Evolutionary conservation across 2,113 vertebrate species (phyloP).

Genomic region (Malaclemys terrapin): DNA sequence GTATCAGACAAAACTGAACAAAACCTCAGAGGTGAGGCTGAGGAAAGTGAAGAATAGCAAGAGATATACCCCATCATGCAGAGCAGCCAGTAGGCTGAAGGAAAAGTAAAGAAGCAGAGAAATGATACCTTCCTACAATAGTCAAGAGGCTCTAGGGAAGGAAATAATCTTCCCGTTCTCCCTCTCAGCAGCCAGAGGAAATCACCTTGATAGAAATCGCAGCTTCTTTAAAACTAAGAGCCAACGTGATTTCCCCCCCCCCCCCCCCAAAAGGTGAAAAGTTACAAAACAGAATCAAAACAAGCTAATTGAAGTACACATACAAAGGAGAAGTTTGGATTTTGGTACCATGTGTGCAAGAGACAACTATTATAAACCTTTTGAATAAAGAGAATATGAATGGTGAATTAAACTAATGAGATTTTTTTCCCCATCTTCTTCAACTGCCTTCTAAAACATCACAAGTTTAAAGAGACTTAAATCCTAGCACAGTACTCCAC

Average conservation of each 20-base stretch:
- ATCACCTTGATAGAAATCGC: not conserved
- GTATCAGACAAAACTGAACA: not conserved
- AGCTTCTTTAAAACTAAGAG: slow-evolving; percentile 3
- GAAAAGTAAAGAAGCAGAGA: not conserved
- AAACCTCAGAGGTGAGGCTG: not conserved
- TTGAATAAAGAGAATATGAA: not conserved
- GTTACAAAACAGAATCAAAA: slow-evolving; percentile 16
- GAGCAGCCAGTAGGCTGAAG: not conserved
- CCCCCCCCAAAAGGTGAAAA: not conserved
- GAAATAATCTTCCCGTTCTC: not conserved
- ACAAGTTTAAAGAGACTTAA: slow-evolving; percentile 3
- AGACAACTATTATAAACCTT: not conserved
- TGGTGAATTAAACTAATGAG: not conserved
- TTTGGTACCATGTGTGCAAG: not conserved
- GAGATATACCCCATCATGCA: not conserved
- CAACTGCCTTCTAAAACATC: not conserved
- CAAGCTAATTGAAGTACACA: not conserved
- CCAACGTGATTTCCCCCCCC: not conserved
- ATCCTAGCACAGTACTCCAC: not conserved
- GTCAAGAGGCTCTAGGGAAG: not conserved
- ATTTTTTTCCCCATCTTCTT: not conserved
- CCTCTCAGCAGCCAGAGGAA: not conserved
- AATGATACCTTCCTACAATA: not conserved
- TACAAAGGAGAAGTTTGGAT: not conserved
- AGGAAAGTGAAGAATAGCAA: not conserved